Evolutionary conservation across 2,113 vertebrate genomes (phyloP), one percentile per base, ranked within the genome.

Genomic region (Loxodonta africana): DNA sequence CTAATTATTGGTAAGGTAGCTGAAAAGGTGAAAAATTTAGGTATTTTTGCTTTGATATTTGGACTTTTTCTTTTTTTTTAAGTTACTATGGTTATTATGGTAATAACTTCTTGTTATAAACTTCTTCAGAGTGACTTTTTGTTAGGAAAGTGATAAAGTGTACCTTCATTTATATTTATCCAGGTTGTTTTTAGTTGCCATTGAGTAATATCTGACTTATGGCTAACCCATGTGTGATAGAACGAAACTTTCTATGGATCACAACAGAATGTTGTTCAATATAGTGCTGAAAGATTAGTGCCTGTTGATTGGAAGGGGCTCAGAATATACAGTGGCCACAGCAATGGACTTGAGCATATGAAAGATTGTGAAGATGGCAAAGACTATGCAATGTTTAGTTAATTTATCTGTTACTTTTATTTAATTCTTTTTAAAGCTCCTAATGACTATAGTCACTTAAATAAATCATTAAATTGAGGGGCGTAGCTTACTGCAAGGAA

Each of bases 391-490:
- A 69, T 8, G 10, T 33, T 69, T 69, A 69, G 28, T 12, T 69
- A 8, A 3, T 69, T 94, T 94, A 62, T 94, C 62, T 51, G 46
- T 62, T 51, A 53, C 10, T 85, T 95, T 90, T 78, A 78, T 88
- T 93, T 82, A 73, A 90, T 57, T 93, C 82, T 37, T 82, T 86
- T 30, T 69, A 85, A 80, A 89, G 71, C 33, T 96, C 67, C 94
- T 95, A 81, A 25, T 87, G 12, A 77, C 73, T 80, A 89, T 28
- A 89, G 69, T 51, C 83, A 84, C 51, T 83, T 90, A 88, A 95
- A 88, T 76, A 81, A 94, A 67, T 95, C 9, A 73, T 90, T 73
- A 74, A 12, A 73, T 0, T n/a, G 82, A 96, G 48, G 26, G 41
- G 3, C 69, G 82, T 83, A 48, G 41, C 30, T 85, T 91, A 80